Conservation (phyloP, 2,113 vertebrate species). For the Erinaceus europaeus region DNA sequence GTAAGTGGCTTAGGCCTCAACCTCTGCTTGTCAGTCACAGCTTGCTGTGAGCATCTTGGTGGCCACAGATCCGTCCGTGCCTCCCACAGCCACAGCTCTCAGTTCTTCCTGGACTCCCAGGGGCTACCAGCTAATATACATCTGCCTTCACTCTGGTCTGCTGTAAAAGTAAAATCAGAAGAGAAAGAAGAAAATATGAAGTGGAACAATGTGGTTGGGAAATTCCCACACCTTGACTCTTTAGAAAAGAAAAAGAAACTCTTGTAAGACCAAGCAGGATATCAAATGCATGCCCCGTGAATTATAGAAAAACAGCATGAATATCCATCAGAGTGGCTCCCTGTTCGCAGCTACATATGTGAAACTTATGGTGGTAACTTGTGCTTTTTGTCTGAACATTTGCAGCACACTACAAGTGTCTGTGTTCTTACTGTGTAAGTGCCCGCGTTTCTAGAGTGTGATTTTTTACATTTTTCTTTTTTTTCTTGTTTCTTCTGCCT, state of each 20-base stretch:
- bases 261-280: conserved; percentile 4
- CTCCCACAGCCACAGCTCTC: not conserved
- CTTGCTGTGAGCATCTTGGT: not conserved
- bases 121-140: not conserved
- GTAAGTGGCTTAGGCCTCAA: not conserved
- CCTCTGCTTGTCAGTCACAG: not conserved
- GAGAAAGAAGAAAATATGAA: conserved; percentile 59
- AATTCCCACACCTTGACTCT: conserved; percentile 73
- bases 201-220: conserved; percentile 66
- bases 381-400: not conserved
- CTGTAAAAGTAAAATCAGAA: conserved; percentile 49
- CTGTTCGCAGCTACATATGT: not conserved
- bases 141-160: not conserved
- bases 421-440: conserved; percentile 39
- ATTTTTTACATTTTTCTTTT: conserved; percentile 34
- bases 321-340: not conserved
- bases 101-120: not conserved
- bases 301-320: conserved; percentile 23
- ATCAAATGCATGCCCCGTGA: not conserved
- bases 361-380: not conserved
- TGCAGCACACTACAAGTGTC: conserved; percentile 59
- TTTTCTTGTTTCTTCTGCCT: not conserved
- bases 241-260: not conserved
- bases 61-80: not conserved
- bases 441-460: conserved; percentile 33